Evolutionary conservation across 1,140 invertebrate genomes (phyloP).

Genomic region (Heliothis subflexa): DNA sequence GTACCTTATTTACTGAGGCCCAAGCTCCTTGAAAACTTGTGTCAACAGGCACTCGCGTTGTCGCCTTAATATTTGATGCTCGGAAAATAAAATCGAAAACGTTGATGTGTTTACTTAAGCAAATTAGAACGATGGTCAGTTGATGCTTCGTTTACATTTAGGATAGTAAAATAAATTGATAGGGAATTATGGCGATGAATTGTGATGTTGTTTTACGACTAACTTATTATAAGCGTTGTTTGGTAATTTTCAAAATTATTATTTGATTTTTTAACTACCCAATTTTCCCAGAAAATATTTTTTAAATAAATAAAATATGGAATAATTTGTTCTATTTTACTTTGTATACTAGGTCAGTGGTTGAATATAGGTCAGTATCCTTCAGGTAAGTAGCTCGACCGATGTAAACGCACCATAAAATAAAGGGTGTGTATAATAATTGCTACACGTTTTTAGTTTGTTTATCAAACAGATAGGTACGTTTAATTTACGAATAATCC

Average conservation of each 20-base stretch:
- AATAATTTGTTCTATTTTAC: no score
- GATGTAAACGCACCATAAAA: background rate
- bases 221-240: no score
- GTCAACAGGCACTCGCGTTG: constrained; percentile 21
- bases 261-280: no score
- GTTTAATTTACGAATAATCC: background rate
- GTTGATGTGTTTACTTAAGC: constrained; percentile 25
- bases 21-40: constrained; percentile 9
- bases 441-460: background rate
- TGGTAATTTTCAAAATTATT: no score
- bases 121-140: constrained; percentile 30
- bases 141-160: background rate
- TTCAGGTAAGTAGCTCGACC: background rate
- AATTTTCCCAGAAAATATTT: no score
- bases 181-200: no score
- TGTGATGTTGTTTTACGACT: no score
- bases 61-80: constrained; percentile 29
- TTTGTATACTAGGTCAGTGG: no score
- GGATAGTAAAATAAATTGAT: background rate
- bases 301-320: no score
- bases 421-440: background rate
- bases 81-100: constrained; percentile 28
- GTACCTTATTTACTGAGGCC: constrained; percentile 8
- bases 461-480: background rate
- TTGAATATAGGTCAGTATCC: no score